A percentile compares a stretch with the other conserved stretches of the same genome.
These are phyloP conservation scores for Otocyon megalotis DNA, from an alignment of 2,113 vertebrate genomes.

Conservation along the genomic window DNA sequence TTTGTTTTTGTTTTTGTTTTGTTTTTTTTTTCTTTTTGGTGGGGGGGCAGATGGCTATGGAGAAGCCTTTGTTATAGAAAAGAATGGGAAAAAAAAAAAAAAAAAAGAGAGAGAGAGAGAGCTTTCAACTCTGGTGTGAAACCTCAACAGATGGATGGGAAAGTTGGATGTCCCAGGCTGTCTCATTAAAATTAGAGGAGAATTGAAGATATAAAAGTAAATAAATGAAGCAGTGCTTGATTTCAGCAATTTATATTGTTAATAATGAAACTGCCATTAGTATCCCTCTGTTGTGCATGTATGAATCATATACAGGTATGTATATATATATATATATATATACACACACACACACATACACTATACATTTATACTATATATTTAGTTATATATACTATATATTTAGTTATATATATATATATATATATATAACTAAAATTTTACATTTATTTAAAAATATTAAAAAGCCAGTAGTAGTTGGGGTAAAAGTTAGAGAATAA, in stretches of 20 bases:
- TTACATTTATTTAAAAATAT: not conserved
- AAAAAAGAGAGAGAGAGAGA: too few species aligned
- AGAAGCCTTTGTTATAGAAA: not conserved
- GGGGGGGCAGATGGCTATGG: not conserved
- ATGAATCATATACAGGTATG: accelerated
- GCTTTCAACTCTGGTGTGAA: not conserved
- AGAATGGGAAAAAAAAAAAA: not conserved
- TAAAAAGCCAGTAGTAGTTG: not conserved
- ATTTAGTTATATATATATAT: too few species aligned
- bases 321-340: not conserved
- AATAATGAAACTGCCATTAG: not conserved
- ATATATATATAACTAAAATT: not conserved
- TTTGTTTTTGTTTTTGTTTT: not conserved
- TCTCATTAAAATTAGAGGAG: not conserved
- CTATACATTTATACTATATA: too few species aligned
- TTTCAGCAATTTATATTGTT: not conserved
- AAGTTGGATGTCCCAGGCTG: not conserved
- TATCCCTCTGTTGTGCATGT: not conserved
- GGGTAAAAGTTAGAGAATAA: not conserved
- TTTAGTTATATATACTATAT: too few species aligned
- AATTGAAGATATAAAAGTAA: not conserved
- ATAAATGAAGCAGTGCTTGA: not conserved
- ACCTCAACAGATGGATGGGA: not conserved
- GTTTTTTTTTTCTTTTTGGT: too few species aligned
- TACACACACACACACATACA: too few species aligned